A percentile compares a stretch with the other conserved stretches of the same genome.
These are phyloP conservation scores for Sisyra terminalis DNA, from an alignment of 2,888 invertebrate genomes.

Conservation along the genomic window DNA sequence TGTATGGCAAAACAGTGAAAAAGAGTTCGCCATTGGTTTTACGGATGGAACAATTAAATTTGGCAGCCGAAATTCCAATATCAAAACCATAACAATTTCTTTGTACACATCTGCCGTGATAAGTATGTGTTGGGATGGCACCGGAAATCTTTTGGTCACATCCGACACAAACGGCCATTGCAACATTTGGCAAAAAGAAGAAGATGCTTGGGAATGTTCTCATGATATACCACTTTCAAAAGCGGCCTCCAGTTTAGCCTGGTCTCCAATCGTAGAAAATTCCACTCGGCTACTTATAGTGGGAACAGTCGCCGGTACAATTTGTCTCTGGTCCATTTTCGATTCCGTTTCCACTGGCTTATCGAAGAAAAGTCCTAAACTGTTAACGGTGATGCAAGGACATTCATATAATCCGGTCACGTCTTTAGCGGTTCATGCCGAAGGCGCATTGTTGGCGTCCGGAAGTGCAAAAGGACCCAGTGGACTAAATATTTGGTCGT, in stretches of 20 bases:
- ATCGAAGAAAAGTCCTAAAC: slow-evolving; percentile 17
- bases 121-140: slow-evolving; percentile 32
- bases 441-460: slow-evolving; percentile 34
- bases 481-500: slow-evolving; percentile 41
- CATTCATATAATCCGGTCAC: slow-evolving; percentile 35
- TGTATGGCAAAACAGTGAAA: slow-evolving; percentile 37
- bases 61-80: slow-evolving; percentile 22
- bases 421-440: slow-evolving; percentile 30
- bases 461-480: slow-evolving; percentile 28
- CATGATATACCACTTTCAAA: slow-evolving; percentile 28
- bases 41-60: slow-evolving; percentile 34
- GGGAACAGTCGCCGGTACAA: slow-evolving; percentile 34
- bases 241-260: slow-evolving; percentile 30
- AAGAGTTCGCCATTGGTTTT: slow-evolving; percentile 35
- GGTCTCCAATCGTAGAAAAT: slow-evolving; percentile 33
- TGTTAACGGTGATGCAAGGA: slow-evolving; percentile 30
- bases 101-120: slow-evolving; percentile 27
- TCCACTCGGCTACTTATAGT: slow-evolving; percentile 24
- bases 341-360: slow-evolving; percentile 15
- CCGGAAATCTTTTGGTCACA: slow-evolving; percentile 31
- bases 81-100: slow-evolving; percentile 21
- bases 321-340: slow-evolving; percentile 30
- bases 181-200: slow-evolving; percentile 29
- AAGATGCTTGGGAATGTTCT: slow-evolving; percentile 25
- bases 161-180: slow-evolving; percentile 29